These are phyloP conservation scores for Paguma larvata DNA, from an alignment of 2,797 vertebrate genomes.

Conservation along the genomic window DNA sequence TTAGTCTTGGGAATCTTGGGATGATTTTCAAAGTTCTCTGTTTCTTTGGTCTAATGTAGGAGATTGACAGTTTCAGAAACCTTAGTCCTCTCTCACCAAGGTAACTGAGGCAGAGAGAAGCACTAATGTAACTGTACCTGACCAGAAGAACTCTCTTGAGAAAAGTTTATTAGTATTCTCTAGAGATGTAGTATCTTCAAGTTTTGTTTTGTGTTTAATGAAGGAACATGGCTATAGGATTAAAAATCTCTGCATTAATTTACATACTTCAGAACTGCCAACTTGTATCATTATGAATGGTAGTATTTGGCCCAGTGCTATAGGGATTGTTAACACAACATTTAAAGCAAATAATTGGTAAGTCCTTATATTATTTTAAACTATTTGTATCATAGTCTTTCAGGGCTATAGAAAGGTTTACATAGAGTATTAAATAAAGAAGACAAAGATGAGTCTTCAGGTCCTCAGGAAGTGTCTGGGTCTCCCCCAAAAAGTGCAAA, in stretches of 20 bases:
- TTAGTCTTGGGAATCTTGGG: slow-evolving; percentile 42
- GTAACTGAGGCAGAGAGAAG: slow-evolving; percentile 58
- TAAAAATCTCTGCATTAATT: slow-evolving; percentile 68
- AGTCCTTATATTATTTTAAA: slow-evolving; percentile 27
- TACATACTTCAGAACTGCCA: slow-evolving; percentile 31
- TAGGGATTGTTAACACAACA: slow-evolving; percentile 12
- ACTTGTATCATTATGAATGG: slow-evolving; percentile 53
- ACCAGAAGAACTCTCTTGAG: slow-evolving; percentile 52
- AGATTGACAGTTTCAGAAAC: slow-evolving; percentile 72
- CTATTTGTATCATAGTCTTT: slow-evolving; percentile 48
- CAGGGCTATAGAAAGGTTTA: slow-evolving; percentile 32
- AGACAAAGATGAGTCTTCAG: neutral
- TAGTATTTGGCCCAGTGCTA: slow-evolving; percentile 36
- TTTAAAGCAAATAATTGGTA: slow-evolving; percentile 55
- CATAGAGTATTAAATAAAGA: slow-evolving; percentile 46
- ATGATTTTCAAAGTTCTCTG: slow-evolving; percentile 63
- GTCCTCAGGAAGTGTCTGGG: slow-evolving; percentile 4
- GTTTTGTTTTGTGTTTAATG: slow-evolving; percentile 66
- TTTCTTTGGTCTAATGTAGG: slow-evolving; percentile 58
- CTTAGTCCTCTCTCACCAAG: slow-evolving; percentile 53
- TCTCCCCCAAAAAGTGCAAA: slow-evolving; percentile 27
- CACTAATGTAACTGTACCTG: neutral
- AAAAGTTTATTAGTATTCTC: slow-evolving; percentile 62
- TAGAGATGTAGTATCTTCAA: slow-evolving; percentile 39
- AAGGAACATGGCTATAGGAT: slow-evolving; percentile 44